phyloP scores from a whole-genome alignment of 2,797 vertebrate genomes.

The Hozukius guyotensis region DNA sequence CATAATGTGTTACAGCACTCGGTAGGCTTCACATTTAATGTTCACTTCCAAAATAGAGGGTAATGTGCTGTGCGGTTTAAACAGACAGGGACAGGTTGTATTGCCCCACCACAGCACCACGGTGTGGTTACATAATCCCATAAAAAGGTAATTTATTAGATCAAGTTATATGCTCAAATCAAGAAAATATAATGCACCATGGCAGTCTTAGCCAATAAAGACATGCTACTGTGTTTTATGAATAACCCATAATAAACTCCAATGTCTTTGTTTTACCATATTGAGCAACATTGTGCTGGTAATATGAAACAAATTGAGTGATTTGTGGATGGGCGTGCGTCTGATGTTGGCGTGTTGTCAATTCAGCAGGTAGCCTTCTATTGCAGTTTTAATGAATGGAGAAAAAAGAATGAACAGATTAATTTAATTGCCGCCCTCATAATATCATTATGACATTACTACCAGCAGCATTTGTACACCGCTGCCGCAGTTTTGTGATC shows the following conservation, averaged over 20 bases:
- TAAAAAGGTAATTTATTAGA: not conserved
- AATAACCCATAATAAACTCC: not conserved
- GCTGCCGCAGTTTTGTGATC: not conserved
- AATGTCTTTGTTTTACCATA: not conserved
- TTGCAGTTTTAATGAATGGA: not conserved
- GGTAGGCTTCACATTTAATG: not conserved
- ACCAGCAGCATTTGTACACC: not conserved
- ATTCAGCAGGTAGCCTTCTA: not conserved
- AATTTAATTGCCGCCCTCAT: not conserved
- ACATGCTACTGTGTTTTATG: not conserved
- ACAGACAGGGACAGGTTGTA: not conserved
- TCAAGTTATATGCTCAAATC: not conserved
- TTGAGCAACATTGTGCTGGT: not conserved
- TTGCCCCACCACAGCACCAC: not conserved
- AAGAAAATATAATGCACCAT: not conserved
- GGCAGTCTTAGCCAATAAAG: not conserved
- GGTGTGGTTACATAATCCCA: not conserved
- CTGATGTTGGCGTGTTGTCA: not conserved
- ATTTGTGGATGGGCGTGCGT: too few relatives aligned
- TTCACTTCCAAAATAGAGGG: not conserved
- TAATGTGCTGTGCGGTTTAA: not conserved
- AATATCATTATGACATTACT: not conserved
- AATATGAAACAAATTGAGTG: not conserved
- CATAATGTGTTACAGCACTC: not conserved
- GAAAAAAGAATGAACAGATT: not conserved